Conservation (phyloP, 2,888 invertebrate genomes). For the Idaea straminata region DNA sequence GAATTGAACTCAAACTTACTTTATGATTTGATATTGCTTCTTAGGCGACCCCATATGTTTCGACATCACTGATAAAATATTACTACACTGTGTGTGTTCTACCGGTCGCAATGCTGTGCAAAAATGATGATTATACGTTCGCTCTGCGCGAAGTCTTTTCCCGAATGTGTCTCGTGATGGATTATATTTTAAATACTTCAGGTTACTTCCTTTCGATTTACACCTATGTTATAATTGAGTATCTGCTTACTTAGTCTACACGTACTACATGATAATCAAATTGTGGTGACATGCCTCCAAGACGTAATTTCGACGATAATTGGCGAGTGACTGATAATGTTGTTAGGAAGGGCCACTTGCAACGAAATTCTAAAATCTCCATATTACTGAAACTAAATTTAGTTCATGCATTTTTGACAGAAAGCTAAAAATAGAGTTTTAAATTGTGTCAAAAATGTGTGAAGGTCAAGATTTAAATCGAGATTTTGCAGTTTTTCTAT, state of each 20-base stretch:
- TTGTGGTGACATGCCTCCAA: conserved; percentile 30
- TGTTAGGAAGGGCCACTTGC: too few species aligned
- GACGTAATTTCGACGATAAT: conserved; percentile 7
- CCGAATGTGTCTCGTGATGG: conserved; percentile 67
- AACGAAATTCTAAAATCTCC: too few species aligned
- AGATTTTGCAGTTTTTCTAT: too few species aligned
- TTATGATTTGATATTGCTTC: conserved; percentile 47
- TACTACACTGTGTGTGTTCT: background rate
- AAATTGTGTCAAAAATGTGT: too few species aligned
- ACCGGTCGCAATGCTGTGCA: background rate
- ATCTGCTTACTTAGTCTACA: conserved; percentile 3
- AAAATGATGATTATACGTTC: background rate
- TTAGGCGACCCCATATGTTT: conserved; percentile 31
- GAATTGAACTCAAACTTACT: conserved; percentile 40
- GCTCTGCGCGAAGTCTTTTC: conserved; percentile 19
- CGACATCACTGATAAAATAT: conserved; percentile 29
- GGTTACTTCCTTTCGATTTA: conserved; percentile 40
- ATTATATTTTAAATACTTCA: conserved; percentile 37
- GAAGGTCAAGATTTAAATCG: too few species aligned
- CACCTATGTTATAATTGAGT: conserved; percentile 26
- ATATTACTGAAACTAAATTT: too few species aligned
- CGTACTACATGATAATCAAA: background rate
- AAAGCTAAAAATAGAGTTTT: too few species aligned
- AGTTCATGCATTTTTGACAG: too few species aligned
- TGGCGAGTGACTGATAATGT: background rate